phyloP scores from a whole-genome alignment of 2,888 invertebrate species.

The Sceliomorpha sp. region DNA sequence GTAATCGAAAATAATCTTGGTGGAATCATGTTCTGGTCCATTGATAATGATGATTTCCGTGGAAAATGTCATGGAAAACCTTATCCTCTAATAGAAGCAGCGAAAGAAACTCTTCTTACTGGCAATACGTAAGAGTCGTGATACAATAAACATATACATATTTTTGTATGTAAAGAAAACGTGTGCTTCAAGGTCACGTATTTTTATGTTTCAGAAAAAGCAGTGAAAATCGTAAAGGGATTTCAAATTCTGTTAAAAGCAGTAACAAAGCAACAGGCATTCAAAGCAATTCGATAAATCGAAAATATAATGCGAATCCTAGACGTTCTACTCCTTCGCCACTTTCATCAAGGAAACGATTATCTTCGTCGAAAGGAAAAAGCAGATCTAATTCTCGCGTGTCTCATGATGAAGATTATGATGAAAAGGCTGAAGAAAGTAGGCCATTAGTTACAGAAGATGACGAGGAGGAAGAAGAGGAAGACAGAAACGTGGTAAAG shows the following conservation, averaged over 20 bases:
- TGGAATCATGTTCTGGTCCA: slow-evolving; percentile 96
- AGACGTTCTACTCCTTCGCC: slow-evolving; percentile 62
- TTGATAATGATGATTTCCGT: slow-evolving; percentile 96
- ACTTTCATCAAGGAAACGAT: slow-evolving; percentile 54
- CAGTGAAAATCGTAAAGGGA: slow-evolving; percentile 36
- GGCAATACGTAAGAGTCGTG: slow-evolving; percentile 83
- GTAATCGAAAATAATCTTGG: slow-evolving; percentile 92
- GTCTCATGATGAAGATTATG: slow-evolving; percentile 47
- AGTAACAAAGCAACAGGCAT: slow-evolving; percentile 25
- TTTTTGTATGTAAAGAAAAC: no score
- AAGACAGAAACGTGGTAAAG: slow-evolving; percentile 60
- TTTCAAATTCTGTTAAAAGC: slow-evolving; percentile 37
- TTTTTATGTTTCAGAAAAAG: slow-evolving; percentile 38
- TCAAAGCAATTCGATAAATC: slow-evolving; percentile 58
- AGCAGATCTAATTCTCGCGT: slow-evolving; percentile 52
- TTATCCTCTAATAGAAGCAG: slow-evolving; percentile 95
- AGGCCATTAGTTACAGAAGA: slow-evolving; percentile 14
- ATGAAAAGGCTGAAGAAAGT: slow-evolving; percentile 43
- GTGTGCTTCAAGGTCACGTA: no score
- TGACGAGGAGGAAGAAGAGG: slow-evolving; percentile 56
- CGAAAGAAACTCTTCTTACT: slow-evolving; percentile 89
- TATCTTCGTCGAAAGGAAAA: slow-evolving; percentile 56
- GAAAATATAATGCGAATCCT: slow-evolving; percentile 51
- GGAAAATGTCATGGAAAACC: slow-evolving; percentile 93
- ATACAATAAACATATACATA: not conserved